phyloP scores from a whole-genome alignment of 1,140 invertebrate genomes.

The Sweltsa coloradensis region DNA sequence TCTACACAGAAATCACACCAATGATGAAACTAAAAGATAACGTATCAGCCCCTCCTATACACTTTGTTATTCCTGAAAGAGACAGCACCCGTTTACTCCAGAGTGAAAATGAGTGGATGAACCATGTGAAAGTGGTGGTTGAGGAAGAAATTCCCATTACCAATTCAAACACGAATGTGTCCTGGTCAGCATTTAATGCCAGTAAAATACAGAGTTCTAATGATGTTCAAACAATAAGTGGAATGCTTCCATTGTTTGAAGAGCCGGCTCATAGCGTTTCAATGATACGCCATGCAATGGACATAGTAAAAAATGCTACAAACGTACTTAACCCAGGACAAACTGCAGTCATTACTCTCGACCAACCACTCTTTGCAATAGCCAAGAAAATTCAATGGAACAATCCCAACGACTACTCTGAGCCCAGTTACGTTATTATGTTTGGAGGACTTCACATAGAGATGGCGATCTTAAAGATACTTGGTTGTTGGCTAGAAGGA shows the following conservation, averaged over 20 bases:
- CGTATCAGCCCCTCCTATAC: neutral
- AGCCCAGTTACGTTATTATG: constrained; percentile 3
- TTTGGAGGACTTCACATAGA: neutral
- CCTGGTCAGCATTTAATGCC: neutral
- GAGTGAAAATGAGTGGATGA: neutral
- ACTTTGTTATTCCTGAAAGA: neutral
- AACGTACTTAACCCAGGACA: constrained; percentile 20
- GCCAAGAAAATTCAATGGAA: constrained; percentile 20
- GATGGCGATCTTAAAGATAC: constrained; percentile 4
- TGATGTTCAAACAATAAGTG: neutral
- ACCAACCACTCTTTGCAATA: constrained; percentile 18
- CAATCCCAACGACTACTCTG: constrained; percentile 3
- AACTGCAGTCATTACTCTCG: constrained; percentile 15
- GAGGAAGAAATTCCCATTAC: neutral
- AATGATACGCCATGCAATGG: neutral
- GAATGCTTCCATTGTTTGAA: neutral
- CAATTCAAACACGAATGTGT: too few species aligned
- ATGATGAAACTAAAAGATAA: neutral
- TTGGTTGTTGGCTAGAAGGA: constrained; percentile 1
- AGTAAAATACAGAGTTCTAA: neutral
- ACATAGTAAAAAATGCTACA: neutral
- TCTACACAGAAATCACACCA: neutral
- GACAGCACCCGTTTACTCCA: neutral
- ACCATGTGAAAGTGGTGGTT: neutral
- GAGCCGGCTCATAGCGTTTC: neutral